Conservation (phyloP, 2,797 vertebrate species). For the Sebastes cheni region DNA sequence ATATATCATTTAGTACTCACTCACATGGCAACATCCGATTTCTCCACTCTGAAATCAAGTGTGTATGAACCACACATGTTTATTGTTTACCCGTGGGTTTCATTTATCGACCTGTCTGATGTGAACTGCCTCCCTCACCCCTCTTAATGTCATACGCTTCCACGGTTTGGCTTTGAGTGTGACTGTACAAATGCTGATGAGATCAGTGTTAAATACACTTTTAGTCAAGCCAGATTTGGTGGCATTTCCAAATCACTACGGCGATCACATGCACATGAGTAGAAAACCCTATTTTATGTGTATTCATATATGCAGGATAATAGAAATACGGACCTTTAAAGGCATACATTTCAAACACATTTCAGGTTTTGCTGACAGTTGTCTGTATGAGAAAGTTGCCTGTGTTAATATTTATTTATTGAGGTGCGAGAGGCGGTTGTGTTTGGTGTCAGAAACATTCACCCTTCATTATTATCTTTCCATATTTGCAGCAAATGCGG, state of each 20-base stretch:
- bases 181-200: constrained; percentile 33
- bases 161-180: constrained; percentile 27
- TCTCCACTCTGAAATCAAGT: constrained; percentile 18
- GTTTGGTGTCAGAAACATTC: constrained; percentile 79
- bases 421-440: constrained; percentile 80
- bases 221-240: constrained; percentile 1
- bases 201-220: constrained; percentile 23
- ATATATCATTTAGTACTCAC: constrained; percentile 55
- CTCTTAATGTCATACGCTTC: constrained; percentile 33
- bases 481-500: constrained; percentile 67
- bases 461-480: constrained; percentile 61
- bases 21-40: constrained; percentile 26
- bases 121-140: constrained; percentile 26
- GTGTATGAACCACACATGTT: constrained; percentile 18
- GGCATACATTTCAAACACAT: constrained; percentile 22
- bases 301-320: constrained; percentile 48
- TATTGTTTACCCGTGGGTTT: constrained; percentile 29
- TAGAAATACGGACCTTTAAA: constrained; percentile 46
- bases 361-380: constrained; percentile 9
- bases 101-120: constrained; percentile 12
- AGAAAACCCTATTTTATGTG: constrained; percentile 27
- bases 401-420: constrained; percentile 67
- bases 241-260: constrained; percentile 26
- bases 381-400: constrained; percentile 44
- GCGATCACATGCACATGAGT: constrained; percentile 12